Evolutionary conservation across 2,113 vertebrate genomes (phyloP).

Genomic region (Noctilio leporinus): DNA sequence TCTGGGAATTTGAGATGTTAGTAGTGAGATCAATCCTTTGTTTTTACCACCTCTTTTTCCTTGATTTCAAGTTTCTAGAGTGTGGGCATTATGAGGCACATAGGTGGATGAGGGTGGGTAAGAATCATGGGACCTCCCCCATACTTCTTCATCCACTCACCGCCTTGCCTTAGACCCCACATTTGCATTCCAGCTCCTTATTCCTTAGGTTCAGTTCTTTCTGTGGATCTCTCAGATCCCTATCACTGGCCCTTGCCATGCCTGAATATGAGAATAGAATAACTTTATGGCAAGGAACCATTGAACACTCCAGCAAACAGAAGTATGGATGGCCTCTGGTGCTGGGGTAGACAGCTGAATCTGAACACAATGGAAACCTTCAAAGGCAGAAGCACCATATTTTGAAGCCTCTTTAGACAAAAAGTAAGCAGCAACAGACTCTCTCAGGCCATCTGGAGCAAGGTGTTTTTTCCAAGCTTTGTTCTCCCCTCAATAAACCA

Average conservation of each 20-base stretch:
- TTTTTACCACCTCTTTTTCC: background rate
- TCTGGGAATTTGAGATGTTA: background rate
- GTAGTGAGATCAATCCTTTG: background rate
- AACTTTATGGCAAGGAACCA: background rate
- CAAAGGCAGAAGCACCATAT: background rate
- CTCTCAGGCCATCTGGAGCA: background rate
- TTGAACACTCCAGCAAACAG: background rate
- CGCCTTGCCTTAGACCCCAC: background rate
- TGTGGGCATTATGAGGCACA: background rate
- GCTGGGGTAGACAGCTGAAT: background rate
- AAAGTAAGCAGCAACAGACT: background rate
- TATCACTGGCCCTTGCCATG: background rate
- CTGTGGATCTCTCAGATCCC: background rate
- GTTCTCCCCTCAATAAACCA: background rate
- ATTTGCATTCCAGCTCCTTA: background rate
- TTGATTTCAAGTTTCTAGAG: background rate
- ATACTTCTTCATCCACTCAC: background rate
- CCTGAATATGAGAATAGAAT: background rate
- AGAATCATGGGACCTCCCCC: background rate
- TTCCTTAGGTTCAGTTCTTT: background rate
- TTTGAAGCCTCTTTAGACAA: background rate
- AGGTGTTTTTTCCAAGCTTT: background rate
- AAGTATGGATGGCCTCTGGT: fast-evolving
- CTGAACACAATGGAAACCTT: background rate
- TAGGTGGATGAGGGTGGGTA: background rate